Evolutionary conservation across 2,113 vertebrate genomes (phyloP), one percentile per base, ranked within the genome.

Genomic region (Elachura formosa): DNA sequence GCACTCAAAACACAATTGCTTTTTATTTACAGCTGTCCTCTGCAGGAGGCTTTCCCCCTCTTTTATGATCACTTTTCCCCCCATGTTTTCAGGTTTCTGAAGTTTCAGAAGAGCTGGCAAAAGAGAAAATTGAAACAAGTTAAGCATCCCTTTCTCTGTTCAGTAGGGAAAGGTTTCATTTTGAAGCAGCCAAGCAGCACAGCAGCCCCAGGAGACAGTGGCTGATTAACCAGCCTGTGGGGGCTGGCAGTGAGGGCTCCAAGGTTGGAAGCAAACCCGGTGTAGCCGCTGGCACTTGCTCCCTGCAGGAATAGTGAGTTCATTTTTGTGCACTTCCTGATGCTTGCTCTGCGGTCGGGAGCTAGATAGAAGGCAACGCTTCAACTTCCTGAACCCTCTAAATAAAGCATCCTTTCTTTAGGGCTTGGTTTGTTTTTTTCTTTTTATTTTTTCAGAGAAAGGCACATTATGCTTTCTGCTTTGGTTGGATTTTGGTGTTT

Each of bases 281-380:
- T 83, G 75, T 71, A 76, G 93, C 81, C 2, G 4, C 75, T 97
- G 96, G 94, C 96, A 87, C 87, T 93, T 4, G 48, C 82, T 96
- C 87, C 85, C 52, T 6, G 3, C 12, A 66, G 90, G 94, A 96
- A 97, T 93, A 96, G 82, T 88, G 68, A 90, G 71, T 28, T 90
- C 90, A 88, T 96, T 97, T 97, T 95, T 94, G 75, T 93, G 84
- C 0, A 3, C 91, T 96, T 96, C 95, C 96, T 96, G 93, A 87
- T 43, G 93, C 84, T 93, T 12, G 48, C 78, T 91, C 91, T 93
- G 94, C n/a, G 78, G 95, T 63, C 15, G n/a, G 3, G 82, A 90
- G 89, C 84, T 83, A n/a, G 91, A 95, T 80, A 93, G 94, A 95
- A 83, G 82, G 94, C 93, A 94, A 74, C 1, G 25, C 81, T 91